These are phyloP conservation scores for Urocolius indicus DNA, from an alignment of 2,113 vertebrate species.

Conservation along the genomic window DNA sequence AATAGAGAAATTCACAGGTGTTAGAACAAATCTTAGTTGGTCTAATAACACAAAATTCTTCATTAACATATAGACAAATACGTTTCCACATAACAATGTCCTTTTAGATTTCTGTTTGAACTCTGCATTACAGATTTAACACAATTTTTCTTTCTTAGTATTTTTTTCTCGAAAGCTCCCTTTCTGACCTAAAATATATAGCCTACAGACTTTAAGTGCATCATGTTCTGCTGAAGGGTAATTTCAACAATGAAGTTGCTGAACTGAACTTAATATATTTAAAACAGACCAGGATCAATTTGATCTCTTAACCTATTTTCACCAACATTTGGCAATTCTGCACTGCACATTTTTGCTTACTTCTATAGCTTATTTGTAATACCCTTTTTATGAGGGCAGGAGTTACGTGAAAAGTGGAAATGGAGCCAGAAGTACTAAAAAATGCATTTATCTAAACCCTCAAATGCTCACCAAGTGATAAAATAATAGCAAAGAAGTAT, in stretches of 20 bases:
- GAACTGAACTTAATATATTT: neutral
- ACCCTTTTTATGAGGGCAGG: neutral
- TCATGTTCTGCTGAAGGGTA: neutral
- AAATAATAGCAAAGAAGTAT: neutral
- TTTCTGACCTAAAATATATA: neutral
- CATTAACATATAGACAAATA: neutral
- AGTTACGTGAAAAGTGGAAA: neutral
- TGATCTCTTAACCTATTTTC: neutral
- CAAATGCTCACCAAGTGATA: rapidly evolving
- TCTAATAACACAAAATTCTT: neutral
- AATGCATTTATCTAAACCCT: neutral
- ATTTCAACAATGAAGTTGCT: neutral
- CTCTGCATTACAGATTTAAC: neutral
- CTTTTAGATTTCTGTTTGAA: neutral
- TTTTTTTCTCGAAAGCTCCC: neutral
- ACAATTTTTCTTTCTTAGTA: neutral
- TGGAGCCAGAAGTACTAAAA: neutral
- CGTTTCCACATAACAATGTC: neutral
- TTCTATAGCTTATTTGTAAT: neutral
- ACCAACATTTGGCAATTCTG: neutral
- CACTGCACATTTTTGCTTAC: neutral
- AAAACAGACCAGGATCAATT: neutral
- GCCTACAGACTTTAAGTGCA: neutral
- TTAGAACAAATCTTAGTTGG: neutral
- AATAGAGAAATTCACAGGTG: neutral